Percentiles rank a stretch among this genome's conserved stretches.
Conservation (phyloP, 2,113 vertebrate species). For the Dasyornis broadbenti region DNA sequence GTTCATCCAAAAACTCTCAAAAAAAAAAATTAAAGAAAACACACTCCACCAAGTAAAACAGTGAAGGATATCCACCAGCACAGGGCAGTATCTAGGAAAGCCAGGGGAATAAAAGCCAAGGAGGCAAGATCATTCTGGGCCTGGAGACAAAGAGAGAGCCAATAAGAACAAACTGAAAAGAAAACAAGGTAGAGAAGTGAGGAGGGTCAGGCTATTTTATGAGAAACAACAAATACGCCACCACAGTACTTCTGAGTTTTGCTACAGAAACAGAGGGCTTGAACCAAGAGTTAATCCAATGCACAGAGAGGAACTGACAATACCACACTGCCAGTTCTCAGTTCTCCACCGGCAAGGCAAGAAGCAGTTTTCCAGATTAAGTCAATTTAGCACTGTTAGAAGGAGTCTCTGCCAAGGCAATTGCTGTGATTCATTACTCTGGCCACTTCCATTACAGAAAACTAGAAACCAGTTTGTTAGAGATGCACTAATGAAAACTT, state of each 20-base stretch:
- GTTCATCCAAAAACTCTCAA: background rate
- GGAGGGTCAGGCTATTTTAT: background rate
- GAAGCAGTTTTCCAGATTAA: background rate
- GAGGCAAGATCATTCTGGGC: conserved; percentile 85
- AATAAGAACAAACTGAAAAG: conserved; percentile 66
- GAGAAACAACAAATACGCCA: background rate
- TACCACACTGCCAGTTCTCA: background rate
- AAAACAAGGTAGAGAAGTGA: conserved; percentile 35
- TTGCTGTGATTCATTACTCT: background rate
- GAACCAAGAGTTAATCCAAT: background rate
- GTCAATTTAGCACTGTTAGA: background rate
- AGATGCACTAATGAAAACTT: background rate
- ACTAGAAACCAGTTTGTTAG: background rate
- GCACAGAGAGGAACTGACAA: background rate
- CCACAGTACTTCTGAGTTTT: background rate
- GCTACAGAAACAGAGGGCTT: background rate
- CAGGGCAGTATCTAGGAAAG: conserved; percentile 86
- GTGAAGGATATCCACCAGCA: conserved; percentile 87
- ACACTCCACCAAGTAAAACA: conserved; percentile 61
- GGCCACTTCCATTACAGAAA: background rate
- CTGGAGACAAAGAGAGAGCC: conserved; percentile 79
- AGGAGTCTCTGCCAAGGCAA: background rate
- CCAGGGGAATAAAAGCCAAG: conserved; percentile 86
- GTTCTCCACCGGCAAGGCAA: background rate
- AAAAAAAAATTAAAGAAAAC: conserved; percentile 53